Percentiles rank a stretch among this genome's conserved stretches.
phyloP scores from a whole-genome alignment of 2,888 invertebrate genomes.

The Drosophila helvetica region DNA sequence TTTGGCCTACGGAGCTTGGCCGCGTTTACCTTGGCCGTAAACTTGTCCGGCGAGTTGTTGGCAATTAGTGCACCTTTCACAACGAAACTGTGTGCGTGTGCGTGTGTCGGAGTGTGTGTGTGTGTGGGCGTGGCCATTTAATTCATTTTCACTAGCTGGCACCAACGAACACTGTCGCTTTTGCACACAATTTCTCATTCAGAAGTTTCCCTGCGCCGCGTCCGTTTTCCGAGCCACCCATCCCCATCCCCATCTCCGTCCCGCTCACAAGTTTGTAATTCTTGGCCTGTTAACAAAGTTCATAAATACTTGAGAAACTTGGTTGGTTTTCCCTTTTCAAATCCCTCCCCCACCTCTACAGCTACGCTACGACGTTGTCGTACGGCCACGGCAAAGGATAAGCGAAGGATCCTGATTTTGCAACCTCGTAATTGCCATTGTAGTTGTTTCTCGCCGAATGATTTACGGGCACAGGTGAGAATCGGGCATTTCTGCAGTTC shows the following conservation, averaged over 20 bases:
- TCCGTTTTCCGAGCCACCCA: no score
- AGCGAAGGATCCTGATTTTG: conserved; percentile 22
- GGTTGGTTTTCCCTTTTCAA: conserved; percentile 49
- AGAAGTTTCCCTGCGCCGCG: conserved; percentile 58
- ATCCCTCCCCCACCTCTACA: conserved; percentile 14
- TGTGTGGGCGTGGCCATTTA: conserved; percentile 66
- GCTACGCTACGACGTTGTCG: neutral
- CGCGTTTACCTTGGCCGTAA: conserved; percentile 77
- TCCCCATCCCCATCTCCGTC: neutral
- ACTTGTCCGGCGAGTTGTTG: conserved; percentile 71
- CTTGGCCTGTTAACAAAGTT: conserved; percentile 80
- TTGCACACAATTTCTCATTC: conserved; percentile 80
- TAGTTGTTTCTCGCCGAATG: conserved; percentile 25
- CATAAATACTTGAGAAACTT: conserved; percentile 77
- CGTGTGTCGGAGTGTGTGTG: conserved; percentile 28
- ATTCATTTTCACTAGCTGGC: conserved; percentile 69
- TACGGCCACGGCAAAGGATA: conserved; percentile 13
- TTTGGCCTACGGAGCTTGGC: conserved; percentile 65
- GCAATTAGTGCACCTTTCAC: conserved; percentile 75
- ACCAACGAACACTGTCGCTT: conserved; percentile 63
- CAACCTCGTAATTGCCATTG: conserved; percentile 38
- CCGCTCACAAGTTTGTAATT: conserved; percentile 74
- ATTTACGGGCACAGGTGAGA: conserved; percentile 39
- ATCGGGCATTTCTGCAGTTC: conserved; percentile 45
- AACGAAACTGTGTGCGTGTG: conserved; percentile 13